phyloP scores from a whole-genome alignment of 2,888 invertebrate species.

The Tricholauxania praeusta region DNA sequence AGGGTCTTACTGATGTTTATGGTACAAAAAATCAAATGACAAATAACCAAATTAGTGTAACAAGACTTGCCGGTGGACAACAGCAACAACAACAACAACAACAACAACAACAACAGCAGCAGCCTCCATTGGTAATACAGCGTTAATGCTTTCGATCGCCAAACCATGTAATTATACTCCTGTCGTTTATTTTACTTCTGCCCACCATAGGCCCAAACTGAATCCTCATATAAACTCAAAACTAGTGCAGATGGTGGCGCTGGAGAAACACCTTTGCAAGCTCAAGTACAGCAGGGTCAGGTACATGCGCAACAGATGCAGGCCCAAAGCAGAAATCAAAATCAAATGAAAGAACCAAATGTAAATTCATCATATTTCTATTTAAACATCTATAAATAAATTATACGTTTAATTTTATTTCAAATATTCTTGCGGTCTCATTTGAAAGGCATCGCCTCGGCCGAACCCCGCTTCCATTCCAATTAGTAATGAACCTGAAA shows the following conservation, averaged over 20 bases:
- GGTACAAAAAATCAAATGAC: constrained; percentile 34
- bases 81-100: constrained; percentile 17
- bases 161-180: neutral
- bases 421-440: neutral
- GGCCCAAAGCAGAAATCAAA: constrained; percentile 44
- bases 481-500: constrained; percentile 53
- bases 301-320: constrained; percentile 41
- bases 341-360: constrained; percentile 41
- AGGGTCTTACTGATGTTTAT: constrained; percentile 48
- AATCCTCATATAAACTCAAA: constrained; percentile 32
- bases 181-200: too few species aligned
- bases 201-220: constrained; percentile 21
- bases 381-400: constrained; percentile 47
- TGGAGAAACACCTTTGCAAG: constrained; percentile 31
- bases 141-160: neutral
- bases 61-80: constrained; percentile 36
- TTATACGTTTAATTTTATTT: constrained; percentile 20
- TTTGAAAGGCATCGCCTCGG: neutral
- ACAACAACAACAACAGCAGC: constrained; percentile 13
- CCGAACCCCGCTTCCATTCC: constrained; percentile 14
- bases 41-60: constrained; percentile 15
- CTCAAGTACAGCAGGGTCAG: constrained; percentile 37
- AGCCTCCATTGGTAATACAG: constrained; percentile 20
- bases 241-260: constrained; percentile 23
- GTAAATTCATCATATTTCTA: constrained; percentile 47